Percentiles rank a stretch among this genome's conserved stretches.
phyloP scores from a whole-genome alignment of 2,888 invertebrate species.

The Acanthococcus lagerstroemiae region DNA sequence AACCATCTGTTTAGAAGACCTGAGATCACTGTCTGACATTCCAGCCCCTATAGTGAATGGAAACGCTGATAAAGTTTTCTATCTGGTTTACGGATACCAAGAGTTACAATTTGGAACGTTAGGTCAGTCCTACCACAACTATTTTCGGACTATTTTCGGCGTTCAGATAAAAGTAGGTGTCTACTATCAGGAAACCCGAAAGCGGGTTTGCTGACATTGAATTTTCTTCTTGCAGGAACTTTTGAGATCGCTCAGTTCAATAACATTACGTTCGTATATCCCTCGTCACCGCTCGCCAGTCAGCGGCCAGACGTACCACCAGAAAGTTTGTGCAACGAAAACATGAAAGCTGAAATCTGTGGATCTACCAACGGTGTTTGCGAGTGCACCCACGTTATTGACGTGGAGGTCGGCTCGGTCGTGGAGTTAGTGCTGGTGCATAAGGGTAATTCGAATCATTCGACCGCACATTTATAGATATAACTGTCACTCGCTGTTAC shows the following conservation, averaged over 20 bases:
- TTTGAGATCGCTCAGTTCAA: constrained; percentile 44
- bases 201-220: no score
- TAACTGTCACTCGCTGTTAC: background rate
- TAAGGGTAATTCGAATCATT: constrained; percentile 50
- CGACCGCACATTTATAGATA: constrained; percentile 22
- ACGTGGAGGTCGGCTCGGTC: constrained; percentile 54
- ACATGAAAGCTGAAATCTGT: constrained; percentile 29
- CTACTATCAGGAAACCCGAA: no score
- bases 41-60: background rate
- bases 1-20: constrained; percentile 1
- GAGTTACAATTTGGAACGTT: constrained; percentile 1
- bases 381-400: constrained; percentile 64
- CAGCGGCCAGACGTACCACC: constrained; percentile 52
- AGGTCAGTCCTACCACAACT: background rate
- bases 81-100: constrained; percentile 9
- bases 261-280: constrained; percentile 64
- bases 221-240: background rate
- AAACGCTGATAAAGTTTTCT: background rate
- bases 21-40: background rate
- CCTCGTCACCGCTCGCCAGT: constrained; percentile 65
- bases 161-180: background rate
- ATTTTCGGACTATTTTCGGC: background rate
- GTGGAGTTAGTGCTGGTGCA: constrained; percentile 66
- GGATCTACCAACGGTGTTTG: constrained; percentile 43
- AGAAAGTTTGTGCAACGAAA: constrained; percentile 40